phyloP scores from a whole-genome alignment of 2,797 vertebrate species.

The Gymnoscopelus microlampas region DNA sequence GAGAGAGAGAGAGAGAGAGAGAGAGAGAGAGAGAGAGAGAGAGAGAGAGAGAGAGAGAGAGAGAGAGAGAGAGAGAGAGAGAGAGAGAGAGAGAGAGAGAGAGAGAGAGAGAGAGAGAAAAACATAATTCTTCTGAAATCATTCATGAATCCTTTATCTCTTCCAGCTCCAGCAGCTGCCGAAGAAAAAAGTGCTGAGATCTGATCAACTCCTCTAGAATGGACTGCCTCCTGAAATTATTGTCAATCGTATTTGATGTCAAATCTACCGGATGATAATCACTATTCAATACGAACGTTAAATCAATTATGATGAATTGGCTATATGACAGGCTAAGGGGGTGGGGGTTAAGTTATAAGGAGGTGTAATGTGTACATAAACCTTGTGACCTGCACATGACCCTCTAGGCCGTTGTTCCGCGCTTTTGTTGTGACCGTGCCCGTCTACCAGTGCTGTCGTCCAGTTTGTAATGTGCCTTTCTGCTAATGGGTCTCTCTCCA shows the following conservation, averaged over 20 bases:
- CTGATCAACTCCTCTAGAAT: constrained; percentile 45
- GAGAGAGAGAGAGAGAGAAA: not conserved
- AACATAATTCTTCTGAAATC: not conserved
- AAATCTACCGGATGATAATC: constrained; percentile 21
- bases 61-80: not conserved
- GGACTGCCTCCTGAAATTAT: constrained; percentile 38
- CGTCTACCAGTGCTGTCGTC: constrained; percentile 68
- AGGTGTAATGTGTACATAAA: constrained; percentile 57
- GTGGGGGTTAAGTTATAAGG: constrained; percentile 25
- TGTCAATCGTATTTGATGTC: constrained; percentile 42
- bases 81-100: not conserved
- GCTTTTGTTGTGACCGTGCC: constrained; percentile 62
- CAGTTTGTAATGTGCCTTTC: constrained; percentile 60
- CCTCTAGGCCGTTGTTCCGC: constrained; percentile 50
- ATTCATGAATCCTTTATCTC: constrained; percentile 10
- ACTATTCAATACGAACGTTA: not conserved
- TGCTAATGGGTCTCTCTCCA: constrained; percentile 51
- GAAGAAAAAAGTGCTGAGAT: constrained; percentile 77
- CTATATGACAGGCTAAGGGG: constrained; percentile 41
- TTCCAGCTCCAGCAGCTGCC: constrained; percentile 51
- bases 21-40: too few species aligned
- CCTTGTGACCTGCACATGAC: constrained; percentile 57
- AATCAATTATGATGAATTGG: constrained; percentile 6
- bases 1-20: too few species aligned
- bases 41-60: not conserved